Base-by-base conservation (phyloP, 2,888 invertebrate genomes). In the Noctua pronuba region DNA sequence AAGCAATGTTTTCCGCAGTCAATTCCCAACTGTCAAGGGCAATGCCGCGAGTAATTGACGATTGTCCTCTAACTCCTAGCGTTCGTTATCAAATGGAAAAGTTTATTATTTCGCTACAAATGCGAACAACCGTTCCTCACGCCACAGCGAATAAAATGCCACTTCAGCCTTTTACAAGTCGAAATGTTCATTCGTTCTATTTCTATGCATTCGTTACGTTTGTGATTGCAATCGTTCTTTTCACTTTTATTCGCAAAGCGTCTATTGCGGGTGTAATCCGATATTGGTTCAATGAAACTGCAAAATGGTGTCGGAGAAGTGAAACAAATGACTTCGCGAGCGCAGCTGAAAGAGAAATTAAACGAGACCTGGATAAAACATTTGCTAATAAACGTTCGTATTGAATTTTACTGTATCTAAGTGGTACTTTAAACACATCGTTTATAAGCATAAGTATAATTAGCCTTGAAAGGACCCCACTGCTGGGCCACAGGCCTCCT, bases 1-100 rank as follows among this genome's bases (percentile, higher is more conserved):
- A 90, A 86, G 81, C 86, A 86, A 88, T 87, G 84, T 86, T 90
- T 91, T 86, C 88, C 78, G 80, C 76, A 89, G 84, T 90, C 87
- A 87, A 88, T 90, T 89, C 82, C 75, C 52, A 86, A 84, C 90
- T 89, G 89, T 88, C 88, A 88, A 84, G 82, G 87, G 74, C 86
- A 88, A 88, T 87, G 79, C 83, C 70, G 77, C 65, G 75, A 68
- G 75, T 88, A 89, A 89, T 85, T 80, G 84, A 82, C 80, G 75
- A 79, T 52, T 46, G 41, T 79, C 71, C 52, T 49, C 52, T 49
- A 24, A 72, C 67, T 79, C 72, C 64, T 68, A 38, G 68, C 64
- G 13, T 72, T 83, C 65, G 55, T 80, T 83, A 78, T 68, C 72
- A 44, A 73, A 77, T 64, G 68, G 55, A 64, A 13, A 73, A 78